Conservation (phyloP, 2,113 vertebrate species). For the Cervus canadensis region DNA sequence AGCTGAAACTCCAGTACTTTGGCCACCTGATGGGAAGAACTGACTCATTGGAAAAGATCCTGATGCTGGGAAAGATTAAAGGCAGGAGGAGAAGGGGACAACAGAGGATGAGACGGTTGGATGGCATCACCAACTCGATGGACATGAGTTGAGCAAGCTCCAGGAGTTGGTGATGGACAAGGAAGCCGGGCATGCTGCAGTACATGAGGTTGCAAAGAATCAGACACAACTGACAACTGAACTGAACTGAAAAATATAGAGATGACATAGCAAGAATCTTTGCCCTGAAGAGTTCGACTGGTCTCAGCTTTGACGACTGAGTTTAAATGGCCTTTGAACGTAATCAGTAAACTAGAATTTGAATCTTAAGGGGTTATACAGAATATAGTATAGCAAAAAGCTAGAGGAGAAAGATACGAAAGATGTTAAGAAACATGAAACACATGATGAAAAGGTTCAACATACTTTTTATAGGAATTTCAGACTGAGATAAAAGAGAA, state of each 20-base stretch:
- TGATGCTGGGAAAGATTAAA: neutral
- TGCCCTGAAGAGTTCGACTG: neutral
- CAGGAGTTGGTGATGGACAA: neutral
- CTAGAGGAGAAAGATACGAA: neutral
- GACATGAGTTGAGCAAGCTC: neutral
- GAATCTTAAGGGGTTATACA: neutral
- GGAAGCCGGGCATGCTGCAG: neutral
- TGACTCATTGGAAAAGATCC: neutral
- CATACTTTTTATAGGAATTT: neutral
- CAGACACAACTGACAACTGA: neutral
- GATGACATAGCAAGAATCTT: neutral
- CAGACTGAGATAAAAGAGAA: neutral
- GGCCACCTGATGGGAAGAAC: neutral
- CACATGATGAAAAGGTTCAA: neutral
- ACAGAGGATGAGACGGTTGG: neutral
- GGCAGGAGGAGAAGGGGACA: neutral
- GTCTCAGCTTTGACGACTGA: neutral
- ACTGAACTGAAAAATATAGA: neutral
- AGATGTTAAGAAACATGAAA: neutral
- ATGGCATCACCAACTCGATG: neutral
- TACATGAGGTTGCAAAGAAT: neutral
- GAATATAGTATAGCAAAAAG: neutral
- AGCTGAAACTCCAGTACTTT: neutral
- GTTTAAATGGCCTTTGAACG: neutral
- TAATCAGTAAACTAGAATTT: neutral